These are phyloP conservation scores for Cydia fagiglandana DNA, from an alignment of 1,140 invertebrate species.

Conservation along the genomic window DNA sequence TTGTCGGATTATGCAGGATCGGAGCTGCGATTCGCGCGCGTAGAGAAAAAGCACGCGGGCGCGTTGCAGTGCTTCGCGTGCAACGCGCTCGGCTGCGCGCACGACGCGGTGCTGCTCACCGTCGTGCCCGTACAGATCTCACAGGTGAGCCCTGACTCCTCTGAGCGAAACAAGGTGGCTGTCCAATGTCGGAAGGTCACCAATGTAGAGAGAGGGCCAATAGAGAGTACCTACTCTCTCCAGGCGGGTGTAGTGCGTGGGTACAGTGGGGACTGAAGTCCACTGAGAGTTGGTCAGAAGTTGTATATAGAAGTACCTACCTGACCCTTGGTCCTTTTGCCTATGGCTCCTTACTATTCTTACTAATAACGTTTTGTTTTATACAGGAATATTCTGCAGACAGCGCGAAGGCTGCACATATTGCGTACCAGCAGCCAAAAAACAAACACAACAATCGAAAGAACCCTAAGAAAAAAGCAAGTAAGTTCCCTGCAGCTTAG, in stretches of 20 bases:
- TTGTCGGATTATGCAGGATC: constrained; percentile 62
- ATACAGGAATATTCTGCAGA: constrained; percentile 62
- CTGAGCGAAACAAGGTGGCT: too few relatives aligned
- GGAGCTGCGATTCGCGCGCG: constrained; percentile 82
- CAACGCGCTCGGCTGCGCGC: constrained; percentile 88
- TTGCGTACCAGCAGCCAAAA: constrained; percentile 56
- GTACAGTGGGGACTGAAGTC: too few relatives aligned
- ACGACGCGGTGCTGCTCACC: constrained; percentile 81
- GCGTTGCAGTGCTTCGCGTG: constrained; percentile 93
- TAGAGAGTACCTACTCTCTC: too few relatives aligned
- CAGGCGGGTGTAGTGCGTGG: too few relatives aligned
- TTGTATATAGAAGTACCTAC: too few relatives aligned
- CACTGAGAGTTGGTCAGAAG: too few relatives aligned
- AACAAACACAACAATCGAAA: constrained; percentile 69
- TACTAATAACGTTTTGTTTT: neutral
- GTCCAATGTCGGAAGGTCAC: too few relatives aligned
- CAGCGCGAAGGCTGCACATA: constrained; percentile 51
- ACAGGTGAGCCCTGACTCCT: constrained; percentile 47
- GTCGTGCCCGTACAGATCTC: constrained; percentile 88
- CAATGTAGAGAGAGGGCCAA: too few relatives aligned
- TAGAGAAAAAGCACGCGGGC: constrained; percentile 90
- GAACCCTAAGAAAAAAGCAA: constrained; percentile 77
- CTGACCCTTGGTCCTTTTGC: too few relatives aligned
- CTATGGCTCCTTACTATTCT: neutral
- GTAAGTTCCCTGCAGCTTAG: constrained; percentile 38